Evolutionary conservation across 2,888 invertebrate genomes (phyloP).

Genomic region (Thymelicus acteon): DNA sequence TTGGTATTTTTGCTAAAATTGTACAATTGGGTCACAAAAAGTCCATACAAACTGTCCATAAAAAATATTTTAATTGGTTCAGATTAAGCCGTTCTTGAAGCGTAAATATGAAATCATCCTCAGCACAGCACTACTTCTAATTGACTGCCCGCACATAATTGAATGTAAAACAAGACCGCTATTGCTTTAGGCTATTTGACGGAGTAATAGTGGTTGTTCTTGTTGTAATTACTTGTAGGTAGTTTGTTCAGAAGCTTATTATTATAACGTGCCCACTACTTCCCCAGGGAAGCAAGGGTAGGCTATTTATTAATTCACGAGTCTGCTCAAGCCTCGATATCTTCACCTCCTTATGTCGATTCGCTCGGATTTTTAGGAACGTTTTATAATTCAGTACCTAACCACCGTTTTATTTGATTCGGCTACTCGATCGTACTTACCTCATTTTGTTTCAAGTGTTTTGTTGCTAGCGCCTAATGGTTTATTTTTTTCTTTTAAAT

Average conservation of each 20-base stretch:
- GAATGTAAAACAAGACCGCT: slow-evolving; percentile 64
- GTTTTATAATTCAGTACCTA: slow-evolving; percentile 35
- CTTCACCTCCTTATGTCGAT: slow-evolving; percentile 56
- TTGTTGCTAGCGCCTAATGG: not conserved
- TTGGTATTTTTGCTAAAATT: too few species aligned
- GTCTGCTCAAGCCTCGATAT: slow-evolving; percentile 60
- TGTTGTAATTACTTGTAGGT: slow-evolving; percentile 78
- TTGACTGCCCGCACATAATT: slow-evolving; percentile 58
- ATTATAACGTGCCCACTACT: slow-evolving; percentile 67
- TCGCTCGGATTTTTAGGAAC: slow-evolving; percentile 25
- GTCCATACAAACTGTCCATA: too few species aligned
- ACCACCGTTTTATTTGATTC: slow-evolving; percentile 22
- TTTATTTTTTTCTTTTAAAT: not conserved
- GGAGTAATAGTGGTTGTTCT: slow-evolving; percentile 72
- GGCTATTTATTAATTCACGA: slow-evolving; percentile 73
- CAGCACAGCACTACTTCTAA: slow-evolving; percentile 47
- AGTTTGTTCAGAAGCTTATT: slow-evolving; percentile 78
- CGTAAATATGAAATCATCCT: slow-evolving; percentile 27
- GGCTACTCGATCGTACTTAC: not conserved
- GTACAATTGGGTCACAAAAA: too few species aligned
- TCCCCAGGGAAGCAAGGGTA: slow-evolving; percentile 69
- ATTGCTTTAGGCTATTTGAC: slow-evolving; percentile 71
- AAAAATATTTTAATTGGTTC: slow-evolving; percentile 3
- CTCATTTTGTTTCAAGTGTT: slow-evolving; percentile 5
- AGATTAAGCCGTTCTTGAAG: slow-evolving; percentile 11